Base-by-base conservation (phyloP, 2,888 invertebrate genomes). In the Cheilosia pagana region DNA sequence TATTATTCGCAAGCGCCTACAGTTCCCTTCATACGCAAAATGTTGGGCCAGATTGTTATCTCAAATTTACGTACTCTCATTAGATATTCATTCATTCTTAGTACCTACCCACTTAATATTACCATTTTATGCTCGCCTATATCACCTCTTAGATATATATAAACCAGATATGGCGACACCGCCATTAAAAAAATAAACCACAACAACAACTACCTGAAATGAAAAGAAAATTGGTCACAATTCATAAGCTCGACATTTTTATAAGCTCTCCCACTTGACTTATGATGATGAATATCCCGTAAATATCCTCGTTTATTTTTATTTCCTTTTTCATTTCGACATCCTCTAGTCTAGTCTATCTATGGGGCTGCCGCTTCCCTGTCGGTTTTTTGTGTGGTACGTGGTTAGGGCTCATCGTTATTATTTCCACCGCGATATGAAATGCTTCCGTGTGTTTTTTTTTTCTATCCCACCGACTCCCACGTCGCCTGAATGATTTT, bases 271-370 rank as follows among this genome's bases (percentile, higher is more conserved):
- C 50, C 78, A 57, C 50, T 78, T 83, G 82, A 83, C 82, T 74
- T 83, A 83, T 74, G 82, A 74, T 78, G 78, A 83, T 74, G 78
- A 78, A 83, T 82, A 77, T 77, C 53, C 60, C 67, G 60, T 57
- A 82, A 71, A 82, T 78, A 74, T 78, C 62, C 57, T 63, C 78
- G 55, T 83, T 83, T 62, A 60, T 67, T 68, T 77, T 78, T 78
- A 74, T 82, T 82, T 65, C 35, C 65, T 65, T 78, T 81, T 75
- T 59, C 39, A 75, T 75, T 63, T 72, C 45, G 39, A 50, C 71
- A 67, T 53, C 57, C 60, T 57, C 41, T 16, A n/a, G n/a, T 31
- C 35, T n/a, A n/a, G n/a, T n/a, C n/a, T n/a, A n/a, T n/a, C n/a
- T 68, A 31, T 31, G 52, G 16, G 39, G 28, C 21, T 23, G 23